A percentile compares a stretch with the other conserved stretches of the same genome.
phyloP scores from a whole-genome alignment of 1,140 invertebrate species.

The Aphaenogaster rudis region DNA sequence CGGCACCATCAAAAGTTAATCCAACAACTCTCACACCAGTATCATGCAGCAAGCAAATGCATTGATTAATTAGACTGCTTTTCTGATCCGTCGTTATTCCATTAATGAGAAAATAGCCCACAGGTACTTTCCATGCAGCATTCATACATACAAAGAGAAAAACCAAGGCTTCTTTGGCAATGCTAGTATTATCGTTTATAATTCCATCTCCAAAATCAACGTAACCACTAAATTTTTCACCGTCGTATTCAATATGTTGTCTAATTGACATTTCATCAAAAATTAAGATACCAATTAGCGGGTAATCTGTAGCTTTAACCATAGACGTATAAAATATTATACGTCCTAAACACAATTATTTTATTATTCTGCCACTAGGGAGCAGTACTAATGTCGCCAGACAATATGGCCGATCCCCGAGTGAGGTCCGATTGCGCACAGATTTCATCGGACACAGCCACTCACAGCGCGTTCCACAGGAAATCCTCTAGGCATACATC shows the following conservation, averaged over 20 bases:
- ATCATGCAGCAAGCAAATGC: background rate
- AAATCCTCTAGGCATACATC: too few species aligned
- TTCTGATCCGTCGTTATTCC: constrained; percentile 3
- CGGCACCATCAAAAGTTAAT: constrained; percentile 31
- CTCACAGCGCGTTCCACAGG: too few species aligned
- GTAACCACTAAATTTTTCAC: background rate
- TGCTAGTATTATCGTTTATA: constrained; percentile 1
- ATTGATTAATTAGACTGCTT: background rate
- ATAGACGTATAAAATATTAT: too few species aligned
- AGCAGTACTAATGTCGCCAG: constrained; percentile 4
- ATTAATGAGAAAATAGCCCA: constrained; percentile 7
- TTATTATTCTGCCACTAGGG: background rate
- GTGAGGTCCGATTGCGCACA: too few species aligned
- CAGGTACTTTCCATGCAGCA: background rate
- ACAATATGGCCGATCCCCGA: constrained; percentile 12
- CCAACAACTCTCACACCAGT: constrained; percentile 12
- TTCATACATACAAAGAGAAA: constrained; percentile 2
- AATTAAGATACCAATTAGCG: background rate
- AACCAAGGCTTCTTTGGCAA: background rate
- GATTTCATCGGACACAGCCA: too few species aligned
- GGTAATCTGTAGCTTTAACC: background rate
- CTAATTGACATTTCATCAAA: constrained; percentile 22
- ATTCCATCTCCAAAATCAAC: constrained; percentile 7
- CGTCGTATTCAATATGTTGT: constrained; percentile 1
- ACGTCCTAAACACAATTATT: background rate